Percentiles rank a stretch among this genome's conserved stretches.
Conservation (phyloP, 2,888 invertebrate species). For the Andricus curvator region DNA sequence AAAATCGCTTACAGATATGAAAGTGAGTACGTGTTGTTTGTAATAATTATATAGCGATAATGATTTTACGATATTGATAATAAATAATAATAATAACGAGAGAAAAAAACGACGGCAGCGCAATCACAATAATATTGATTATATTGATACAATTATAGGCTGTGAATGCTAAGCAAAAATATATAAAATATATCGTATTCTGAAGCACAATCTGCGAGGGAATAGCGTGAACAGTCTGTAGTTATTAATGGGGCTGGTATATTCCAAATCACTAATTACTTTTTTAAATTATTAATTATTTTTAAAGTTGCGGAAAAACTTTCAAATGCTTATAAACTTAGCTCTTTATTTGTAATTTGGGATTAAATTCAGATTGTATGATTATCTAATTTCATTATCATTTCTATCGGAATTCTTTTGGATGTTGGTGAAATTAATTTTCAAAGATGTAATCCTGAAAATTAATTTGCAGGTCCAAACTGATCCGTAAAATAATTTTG, state of each 20-base stretch:
- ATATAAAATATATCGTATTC: conserved; percentile 6
- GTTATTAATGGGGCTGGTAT: background rate
- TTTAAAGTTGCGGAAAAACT: background rate
- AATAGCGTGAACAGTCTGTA: background rate
- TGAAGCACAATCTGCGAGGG: background rate
- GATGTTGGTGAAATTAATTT: background rate
- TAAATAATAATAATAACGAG: conserved; percentile 14
- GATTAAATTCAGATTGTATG: background rate
- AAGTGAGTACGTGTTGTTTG: conserved; percentile 29
- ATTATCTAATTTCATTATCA: background rate
- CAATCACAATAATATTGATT: conserved; percentile 16
- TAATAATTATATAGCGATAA: conserved; percentile 17
- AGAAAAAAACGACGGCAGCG: background rate
- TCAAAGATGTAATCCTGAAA: background rate
- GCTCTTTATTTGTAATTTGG: background rate
- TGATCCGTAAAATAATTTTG: background rate
- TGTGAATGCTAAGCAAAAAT: conserved; percentile 7
- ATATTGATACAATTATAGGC: conserved; percentile 6
- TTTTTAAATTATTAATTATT: background rate
- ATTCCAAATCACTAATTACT: conserved; percentile 13
- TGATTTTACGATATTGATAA: conserved; percentile 18
- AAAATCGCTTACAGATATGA: conserved; percentile 15
- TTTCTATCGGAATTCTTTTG: background rate
- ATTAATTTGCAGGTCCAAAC: background rate
- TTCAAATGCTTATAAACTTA: background rate